These are phyloP conservation scores for Phyllostomus discolor DNA, from an alignment of 2,113 vertebrate genomes.

Conservation along the genomic window DNA sequence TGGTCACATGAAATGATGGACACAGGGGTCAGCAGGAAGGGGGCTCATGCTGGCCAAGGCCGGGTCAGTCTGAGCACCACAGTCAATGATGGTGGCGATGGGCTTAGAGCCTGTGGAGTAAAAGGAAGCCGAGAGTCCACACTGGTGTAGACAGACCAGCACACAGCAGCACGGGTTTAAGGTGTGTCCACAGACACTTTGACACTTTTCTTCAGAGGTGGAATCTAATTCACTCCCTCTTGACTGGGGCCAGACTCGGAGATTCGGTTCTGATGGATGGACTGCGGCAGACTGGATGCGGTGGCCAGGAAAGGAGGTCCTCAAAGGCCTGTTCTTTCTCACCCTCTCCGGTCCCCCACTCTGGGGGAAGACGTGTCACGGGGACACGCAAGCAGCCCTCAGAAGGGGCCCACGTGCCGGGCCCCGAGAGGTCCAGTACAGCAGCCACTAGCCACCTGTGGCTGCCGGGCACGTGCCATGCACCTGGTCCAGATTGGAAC, in stretches of 20 bases:
- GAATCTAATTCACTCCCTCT: neutral
- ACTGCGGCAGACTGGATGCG: neutral
- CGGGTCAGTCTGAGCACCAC: neutral
- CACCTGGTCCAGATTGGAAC: neutral
- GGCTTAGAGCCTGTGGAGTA: neutral
- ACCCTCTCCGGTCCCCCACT: neutral
- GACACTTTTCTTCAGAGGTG: neutral
- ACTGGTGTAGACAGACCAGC: neutral
- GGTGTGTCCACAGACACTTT: neutral
- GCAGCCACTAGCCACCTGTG: rapidly evolving
- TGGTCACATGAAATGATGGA: neutral
- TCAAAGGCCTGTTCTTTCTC: neutral
- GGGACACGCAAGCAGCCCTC: neutral
- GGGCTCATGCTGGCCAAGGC: neutral
- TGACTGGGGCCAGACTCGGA: neutral
- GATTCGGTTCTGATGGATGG: neutral
- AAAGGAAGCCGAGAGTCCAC: neutral
- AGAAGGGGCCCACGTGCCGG: neutral
- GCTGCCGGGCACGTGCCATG: neutral
- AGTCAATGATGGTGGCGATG: neutral
- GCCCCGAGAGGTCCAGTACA: neutral
- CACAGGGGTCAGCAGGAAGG: neutral
- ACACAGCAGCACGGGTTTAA: neutral
- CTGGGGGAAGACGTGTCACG: neutral
- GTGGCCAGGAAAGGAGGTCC: rapidly evolving